Evolutionary conservation across 2,113 vertebrate genomes (phyloP).

Genomic region (Microcebus ravelobensis): DNA sequence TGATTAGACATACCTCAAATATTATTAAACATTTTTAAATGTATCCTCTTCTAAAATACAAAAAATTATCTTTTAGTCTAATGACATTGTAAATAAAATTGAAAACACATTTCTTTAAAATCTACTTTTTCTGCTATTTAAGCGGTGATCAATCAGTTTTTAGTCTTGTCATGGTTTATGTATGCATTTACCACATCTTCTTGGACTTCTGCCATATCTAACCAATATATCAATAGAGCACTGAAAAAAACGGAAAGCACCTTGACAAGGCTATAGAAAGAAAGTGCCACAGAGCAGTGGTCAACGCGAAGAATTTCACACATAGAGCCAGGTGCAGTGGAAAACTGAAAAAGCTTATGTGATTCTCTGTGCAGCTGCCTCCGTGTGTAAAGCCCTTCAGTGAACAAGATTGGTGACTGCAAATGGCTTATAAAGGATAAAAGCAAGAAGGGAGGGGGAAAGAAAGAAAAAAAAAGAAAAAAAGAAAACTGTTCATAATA

Average conservation of each 20-base stretch:
- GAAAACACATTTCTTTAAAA: not conserved
- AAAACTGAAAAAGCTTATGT: conserved; percentile 57
- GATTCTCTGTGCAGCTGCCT: conserved; percentile 57
- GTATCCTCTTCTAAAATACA: not conserved
- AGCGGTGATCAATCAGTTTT: conserved; percentile 48
- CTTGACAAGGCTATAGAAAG: conserved; percentile 74
- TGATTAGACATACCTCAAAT: not conserved
- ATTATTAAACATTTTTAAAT: not conserved
- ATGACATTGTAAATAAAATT: not conserved
- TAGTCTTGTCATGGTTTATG: not conserved
- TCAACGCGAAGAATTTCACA: conserved; percentile 15
- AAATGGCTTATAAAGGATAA: not conserved
- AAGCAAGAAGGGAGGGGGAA: not conserved
- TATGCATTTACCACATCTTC: conserved; percentile 60
- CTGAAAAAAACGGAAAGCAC: conserved; percentile 72
- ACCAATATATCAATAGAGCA: conserved; percentile 67
- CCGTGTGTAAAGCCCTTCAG: conserved; percentile 59
- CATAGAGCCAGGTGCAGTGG: conserved; percentile 64
- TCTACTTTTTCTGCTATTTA: not conserved
- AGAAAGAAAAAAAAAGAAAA: not conserved
- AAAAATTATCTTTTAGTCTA: not conserved
- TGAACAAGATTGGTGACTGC: conserved; percentile 30
- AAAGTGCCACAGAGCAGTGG: conserved; percentile 49
- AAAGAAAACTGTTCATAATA: conserved; percentile 39
- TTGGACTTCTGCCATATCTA: conserved; percentile 70